Percentiles rank a stretch among this genome's conserved stretches.
Evolutionary conservation across 1,140 invertebrate species (phyloP).

Genomic region (Bombus ignitus): DNA sequence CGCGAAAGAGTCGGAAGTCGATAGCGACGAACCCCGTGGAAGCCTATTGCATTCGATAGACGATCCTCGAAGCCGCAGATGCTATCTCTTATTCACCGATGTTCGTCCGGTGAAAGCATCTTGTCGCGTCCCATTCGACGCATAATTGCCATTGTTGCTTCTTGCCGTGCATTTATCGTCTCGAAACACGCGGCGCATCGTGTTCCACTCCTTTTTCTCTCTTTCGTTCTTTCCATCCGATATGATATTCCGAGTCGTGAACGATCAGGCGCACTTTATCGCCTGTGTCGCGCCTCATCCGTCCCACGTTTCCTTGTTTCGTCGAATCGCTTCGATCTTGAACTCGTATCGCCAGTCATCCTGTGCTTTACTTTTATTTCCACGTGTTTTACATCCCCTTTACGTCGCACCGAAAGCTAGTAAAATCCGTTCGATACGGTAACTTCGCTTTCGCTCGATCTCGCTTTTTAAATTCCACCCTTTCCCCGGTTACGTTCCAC

Average conservation of each 20-base stretch:
- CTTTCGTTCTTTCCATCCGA: neutral
- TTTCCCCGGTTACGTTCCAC: neutral
- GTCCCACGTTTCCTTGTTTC: neutral
- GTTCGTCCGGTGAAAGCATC: constrained; percentile 55
- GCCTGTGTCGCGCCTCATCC: neutral
- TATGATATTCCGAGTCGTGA: constrained; percentile 1
- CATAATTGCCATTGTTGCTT: constrained; percentile 49
- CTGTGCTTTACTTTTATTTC: neutral
- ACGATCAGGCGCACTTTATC: neutral
- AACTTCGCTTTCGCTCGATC: neutral
- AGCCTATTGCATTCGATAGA: constrained; percentile 63
- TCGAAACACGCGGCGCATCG: neutral
- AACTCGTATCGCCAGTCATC: neutral
- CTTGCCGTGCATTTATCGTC: constrained; percentile 34
- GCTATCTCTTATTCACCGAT: constrained; percentile 59
- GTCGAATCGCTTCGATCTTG: neutral
- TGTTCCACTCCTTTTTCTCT: neutral
- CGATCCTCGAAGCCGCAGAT: constrained; percentile 48
- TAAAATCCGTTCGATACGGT: neutral
- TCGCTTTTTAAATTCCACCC: neutral
- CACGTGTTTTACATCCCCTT: constrained; percentile 6
- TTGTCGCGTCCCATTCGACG: constrained; percentile 59
- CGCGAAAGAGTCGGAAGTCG: constrained; percentile 59
- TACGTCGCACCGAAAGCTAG: neutral
- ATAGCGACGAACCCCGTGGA: constrained; percentile 46